Base-by-base conservation (phyloP, 2,113 vertebrate genomes). In the Maylandia zebra region DNA sequence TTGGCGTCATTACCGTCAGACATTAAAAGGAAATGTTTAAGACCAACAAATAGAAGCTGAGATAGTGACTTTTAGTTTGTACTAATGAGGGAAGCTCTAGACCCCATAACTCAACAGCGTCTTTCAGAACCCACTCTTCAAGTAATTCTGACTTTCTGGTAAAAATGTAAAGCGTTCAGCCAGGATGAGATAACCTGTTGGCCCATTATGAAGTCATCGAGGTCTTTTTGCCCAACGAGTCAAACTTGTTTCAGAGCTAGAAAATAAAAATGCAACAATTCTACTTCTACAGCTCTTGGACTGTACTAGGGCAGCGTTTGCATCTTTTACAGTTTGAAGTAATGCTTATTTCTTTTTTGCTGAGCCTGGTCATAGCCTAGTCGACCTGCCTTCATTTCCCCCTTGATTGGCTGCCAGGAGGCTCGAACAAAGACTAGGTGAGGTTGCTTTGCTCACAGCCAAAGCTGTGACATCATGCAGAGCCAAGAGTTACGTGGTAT, bases 281-380 rank as follows among this genome's bases (percentile, higher is more conserved):
- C n/a, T 71, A 43, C 36, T 41, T 69, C 38, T 74, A 5, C 27
- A 13, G 10, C 7, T 78, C 16, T 50, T 32, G 71, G 24, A n/a
- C 74, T 52, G 16, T n/a, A 34, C 27, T 4, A n/a, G 17, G 10
- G 43, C 9, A 78, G 3, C 71, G n/a, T 76, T 10, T 48, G 41
- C 41, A 76, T 30, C 38, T 27, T 19, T 10, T 48, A 24, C 6
- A 30, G 43, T 76, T 50, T 48, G 1, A 76, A 12, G 19, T 50
- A 4, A 0, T 4, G 0, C 16, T 32, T 2, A 0, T 32, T 48
- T 19, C 10, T 32, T 17, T 76, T 7, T 30, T 48, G 24, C 69
- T 17, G 38, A 43, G 66, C 66, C 10, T 38, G 64, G 19, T 66
- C 34, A 7, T n/a, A 38, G 61, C 34, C 22, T 24, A 27, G 41